These are phyloP conservation scores for Elephas maximus DNA, from an alignment of 2,113 vertebrate species.

Conservation along the genomic window DNA sequence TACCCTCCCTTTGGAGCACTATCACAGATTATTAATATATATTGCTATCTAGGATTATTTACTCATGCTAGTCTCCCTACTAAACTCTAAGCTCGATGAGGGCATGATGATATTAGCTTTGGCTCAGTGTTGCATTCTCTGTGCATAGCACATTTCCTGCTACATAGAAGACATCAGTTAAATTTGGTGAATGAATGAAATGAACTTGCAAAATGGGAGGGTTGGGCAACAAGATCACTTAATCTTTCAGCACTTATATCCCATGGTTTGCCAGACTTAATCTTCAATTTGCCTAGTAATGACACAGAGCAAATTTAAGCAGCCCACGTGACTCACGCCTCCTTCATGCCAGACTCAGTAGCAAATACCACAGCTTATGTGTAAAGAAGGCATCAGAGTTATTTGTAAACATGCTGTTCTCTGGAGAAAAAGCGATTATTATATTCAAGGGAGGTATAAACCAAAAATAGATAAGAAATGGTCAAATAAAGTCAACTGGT, in stretches of 20 bases:
- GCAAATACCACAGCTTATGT: not conserved
- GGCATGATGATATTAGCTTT: not conserved
- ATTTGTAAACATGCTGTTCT: conserved; percentile 57
- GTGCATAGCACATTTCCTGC: not conserved
- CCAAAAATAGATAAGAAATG: conserved; percentile 42
- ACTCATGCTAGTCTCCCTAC: not conserved
- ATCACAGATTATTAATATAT: not conserved
- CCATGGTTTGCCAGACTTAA: conserved; percentile 13
- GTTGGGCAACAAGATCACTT: conserved; percentile 1
- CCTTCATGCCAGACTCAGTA: conserved; percentile 16
- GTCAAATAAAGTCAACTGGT: conserved; percentile 38
- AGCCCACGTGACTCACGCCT: not conserved
- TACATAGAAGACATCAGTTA: not conserved
- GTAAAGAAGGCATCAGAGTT: conserved; percentile 49
- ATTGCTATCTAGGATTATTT: not conserved
- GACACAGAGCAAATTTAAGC: conserved; percentile 8
- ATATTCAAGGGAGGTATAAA: conserved; percentile 58
- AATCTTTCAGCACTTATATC: conserved; percentile 44
- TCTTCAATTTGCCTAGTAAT: not conserved
- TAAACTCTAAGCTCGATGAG: conserved; percentile 10
- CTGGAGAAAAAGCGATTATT: conserved; percentile 66
- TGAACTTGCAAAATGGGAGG: conserved; percentile 42
- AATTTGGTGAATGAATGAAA: conserved; percentile 60
- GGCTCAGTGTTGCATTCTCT: not conserved
- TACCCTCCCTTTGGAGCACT: not conserved